phyloP scores from a whole-genome alignment of 2,797 vertebrate genomes.

The Peromyscus aztecus region DNA sequence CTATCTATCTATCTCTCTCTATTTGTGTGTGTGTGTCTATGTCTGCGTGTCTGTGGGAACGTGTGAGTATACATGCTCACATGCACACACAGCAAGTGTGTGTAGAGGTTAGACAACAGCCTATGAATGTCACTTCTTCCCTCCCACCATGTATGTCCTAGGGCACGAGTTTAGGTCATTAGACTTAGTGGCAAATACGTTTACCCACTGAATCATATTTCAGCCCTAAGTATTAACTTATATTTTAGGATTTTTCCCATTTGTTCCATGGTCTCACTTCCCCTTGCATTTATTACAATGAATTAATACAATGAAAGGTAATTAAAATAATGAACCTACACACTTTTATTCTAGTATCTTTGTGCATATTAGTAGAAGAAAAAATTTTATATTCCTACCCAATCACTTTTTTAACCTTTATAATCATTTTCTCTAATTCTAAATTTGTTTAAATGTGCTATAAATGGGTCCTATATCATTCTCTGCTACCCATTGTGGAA shows the following conservation, averaged over 20 bases:
- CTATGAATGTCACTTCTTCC: neutral
- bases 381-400: conserved; percentile 10
- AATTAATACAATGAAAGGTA: conserved; percentile 9
- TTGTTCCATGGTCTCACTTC: conserved; percentile 14
- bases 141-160: neutral
- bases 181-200: neutral
- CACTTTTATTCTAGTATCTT: conserved; percentile 44
- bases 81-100: neutral
- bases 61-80: neutral
- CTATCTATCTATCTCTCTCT: too few relatives aligned
- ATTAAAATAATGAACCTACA: conserved; percentile 33
- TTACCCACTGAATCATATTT: neutral
- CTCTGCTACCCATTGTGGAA: neutral
- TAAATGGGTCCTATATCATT: neutral
- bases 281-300: conserved; percentile 21
- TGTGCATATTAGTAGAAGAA: neutral
- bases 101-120: neutral
- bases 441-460: neutral
- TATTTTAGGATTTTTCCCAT: neutral
- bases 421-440: conserved; percentile 46
- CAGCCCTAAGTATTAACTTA: neutral
- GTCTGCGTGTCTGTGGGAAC: neutral
- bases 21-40: neutral
- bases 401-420: conserved; percentile 49
- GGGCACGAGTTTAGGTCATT: neutral